phyloP scores from a whole-genome alignment of 2,113 vertebrate species.

The Rhinoderma darwinii region DNA sequence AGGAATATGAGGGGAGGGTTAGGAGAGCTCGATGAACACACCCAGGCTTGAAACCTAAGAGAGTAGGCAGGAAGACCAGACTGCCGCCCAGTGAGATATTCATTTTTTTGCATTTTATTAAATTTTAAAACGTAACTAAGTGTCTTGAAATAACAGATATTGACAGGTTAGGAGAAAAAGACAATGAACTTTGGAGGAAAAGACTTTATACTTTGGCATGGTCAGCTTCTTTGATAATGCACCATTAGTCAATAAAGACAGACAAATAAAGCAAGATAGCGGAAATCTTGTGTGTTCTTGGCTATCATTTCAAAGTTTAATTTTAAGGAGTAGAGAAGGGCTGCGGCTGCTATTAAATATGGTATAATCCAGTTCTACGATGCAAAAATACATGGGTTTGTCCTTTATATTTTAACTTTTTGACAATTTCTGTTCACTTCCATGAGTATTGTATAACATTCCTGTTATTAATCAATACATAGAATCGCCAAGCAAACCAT shows the following conservation, averaged over 20 bases:
- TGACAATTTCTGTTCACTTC: background rate
- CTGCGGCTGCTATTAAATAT: background rate
- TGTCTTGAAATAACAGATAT: background rate
- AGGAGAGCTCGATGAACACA: background rate
- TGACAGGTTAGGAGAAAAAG: background rate
- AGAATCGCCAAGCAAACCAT: background rate
- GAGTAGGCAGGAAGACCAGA: background rate
- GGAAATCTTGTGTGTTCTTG: background rate
- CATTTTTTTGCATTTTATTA: too few relatives aligned
- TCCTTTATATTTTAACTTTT: background rate
- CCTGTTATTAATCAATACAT: background rate
- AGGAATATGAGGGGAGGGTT: background rate
- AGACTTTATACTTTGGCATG: background rate
- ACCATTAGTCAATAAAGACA: background rate
- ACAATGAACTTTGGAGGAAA: background rate
- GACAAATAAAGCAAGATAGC: background rate
- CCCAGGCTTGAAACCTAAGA: background rate
- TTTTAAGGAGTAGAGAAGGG: background rate
- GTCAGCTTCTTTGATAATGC: background rate
- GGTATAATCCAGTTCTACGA: background rate
- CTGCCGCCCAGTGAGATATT: background rate
- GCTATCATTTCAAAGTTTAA: background rate
- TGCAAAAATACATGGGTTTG: background rate
- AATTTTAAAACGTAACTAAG: background rate
- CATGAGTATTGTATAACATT: too few relatives aligned